Conservation (phyloP, 2,797 vertebrate genomes). For the Alcedo quadribrachys region DNA sequence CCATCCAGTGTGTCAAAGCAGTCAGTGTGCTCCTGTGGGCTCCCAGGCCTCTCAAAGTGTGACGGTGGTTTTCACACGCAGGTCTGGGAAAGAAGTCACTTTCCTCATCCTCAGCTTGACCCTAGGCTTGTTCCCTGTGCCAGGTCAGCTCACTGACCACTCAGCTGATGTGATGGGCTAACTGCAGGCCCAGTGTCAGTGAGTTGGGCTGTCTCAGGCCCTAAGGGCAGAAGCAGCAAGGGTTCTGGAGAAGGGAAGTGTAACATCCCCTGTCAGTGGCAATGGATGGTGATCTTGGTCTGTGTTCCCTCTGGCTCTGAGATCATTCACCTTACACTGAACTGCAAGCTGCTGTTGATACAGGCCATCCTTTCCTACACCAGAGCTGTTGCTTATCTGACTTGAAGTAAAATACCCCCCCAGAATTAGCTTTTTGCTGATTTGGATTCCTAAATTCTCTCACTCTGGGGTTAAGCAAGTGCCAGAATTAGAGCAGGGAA, state of each 20-base stretch:
- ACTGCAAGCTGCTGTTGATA: background rate
- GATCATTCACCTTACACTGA: rapidly evolving
- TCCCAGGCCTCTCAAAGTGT: rapidly evolving
- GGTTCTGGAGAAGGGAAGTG: rapidly evolving
- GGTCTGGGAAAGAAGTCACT: background rate
- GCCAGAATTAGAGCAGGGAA: background rate
- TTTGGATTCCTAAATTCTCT: background rate
- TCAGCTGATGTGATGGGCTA: background rate
- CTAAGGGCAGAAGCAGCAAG: background rate
- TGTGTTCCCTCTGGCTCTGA: background rate
- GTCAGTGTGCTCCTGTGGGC: rapidly evolving
- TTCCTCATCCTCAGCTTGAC: rapidly evolving
- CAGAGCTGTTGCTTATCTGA: background rate
- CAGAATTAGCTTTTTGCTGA: background rate
- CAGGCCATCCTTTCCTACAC: background rate
- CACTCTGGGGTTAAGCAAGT: background rate
- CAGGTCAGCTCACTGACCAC: rapidly evolving
- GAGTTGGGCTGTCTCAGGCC: background rate
- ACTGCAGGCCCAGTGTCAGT: background rate
- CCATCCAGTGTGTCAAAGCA: background rate
- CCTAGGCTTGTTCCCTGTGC: rapidly evolving
- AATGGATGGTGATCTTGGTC: background rate
- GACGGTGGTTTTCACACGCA: rapidly evolving
- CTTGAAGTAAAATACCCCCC: background rate
- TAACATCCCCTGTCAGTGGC: background rate